These are phyloP conservation scores for Acanthosepion lycidas DNA, from an alignment of 2,888 invertebrate genomes.

Conservation along the genomic window DNA sequence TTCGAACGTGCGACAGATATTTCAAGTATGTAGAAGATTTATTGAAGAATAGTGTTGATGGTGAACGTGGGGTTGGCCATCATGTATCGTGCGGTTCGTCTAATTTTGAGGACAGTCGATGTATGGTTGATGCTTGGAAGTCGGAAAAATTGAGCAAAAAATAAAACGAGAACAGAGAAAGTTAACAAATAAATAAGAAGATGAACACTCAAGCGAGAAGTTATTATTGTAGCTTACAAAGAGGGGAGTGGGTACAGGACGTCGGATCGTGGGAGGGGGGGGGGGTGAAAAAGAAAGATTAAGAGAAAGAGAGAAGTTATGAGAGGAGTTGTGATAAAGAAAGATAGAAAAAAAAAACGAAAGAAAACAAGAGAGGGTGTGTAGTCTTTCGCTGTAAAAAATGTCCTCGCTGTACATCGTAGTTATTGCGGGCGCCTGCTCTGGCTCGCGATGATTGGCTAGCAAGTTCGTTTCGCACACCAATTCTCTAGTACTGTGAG, in stretches of 20 bases:
- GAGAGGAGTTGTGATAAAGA: background rate
- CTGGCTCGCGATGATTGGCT: background rate
- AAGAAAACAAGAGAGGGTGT: background rate
- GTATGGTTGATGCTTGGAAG: no score
- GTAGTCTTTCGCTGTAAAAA: background rate
- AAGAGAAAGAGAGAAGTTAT: background rate
- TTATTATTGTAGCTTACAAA: background rate
- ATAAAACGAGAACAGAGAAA: background rate
- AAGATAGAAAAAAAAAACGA: background rate
- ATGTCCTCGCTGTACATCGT: no score
- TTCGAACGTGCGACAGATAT: no score
- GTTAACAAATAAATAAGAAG: background rate
- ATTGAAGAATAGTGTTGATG: no score
- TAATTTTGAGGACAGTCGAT: no score
- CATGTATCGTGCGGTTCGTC: no score
- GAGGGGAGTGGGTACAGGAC: background rate
- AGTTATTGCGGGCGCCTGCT: background rate
- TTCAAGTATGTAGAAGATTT: no score
- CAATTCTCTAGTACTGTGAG: background rate
- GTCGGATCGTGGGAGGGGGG: accelerated
- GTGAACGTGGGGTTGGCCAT: no score
- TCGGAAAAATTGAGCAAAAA: no score
- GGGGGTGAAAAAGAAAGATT: background rate
- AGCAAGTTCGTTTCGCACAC: background rate
- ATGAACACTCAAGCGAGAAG: background rate